Base-by-base conservation (phyloP, 2,797 vertebrate genomes). In the Ceryle rudis region DNA sequence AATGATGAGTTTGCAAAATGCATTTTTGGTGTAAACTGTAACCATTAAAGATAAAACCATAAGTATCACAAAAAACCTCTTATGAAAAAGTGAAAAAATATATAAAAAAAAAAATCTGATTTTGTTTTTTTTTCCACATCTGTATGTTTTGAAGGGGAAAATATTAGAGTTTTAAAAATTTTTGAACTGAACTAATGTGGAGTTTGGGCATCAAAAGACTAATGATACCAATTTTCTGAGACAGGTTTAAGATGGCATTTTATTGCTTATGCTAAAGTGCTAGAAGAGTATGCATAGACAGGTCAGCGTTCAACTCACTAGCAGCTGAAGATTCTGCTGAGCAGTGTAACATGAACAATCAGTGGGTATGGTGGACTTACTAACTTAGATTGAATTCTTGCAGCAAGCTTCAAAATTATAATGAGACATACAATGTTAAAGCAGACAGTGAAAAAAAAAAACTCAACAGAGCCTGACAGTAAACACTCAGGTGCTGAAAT, bases 251-350 rank as follows among this genome's bases (percentile, higher is more conserved):
- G 75, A 79, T 23, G 26, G 66, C 61, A 46, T 93, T 72, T 95
- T 96, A 98, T 91, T 97, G 89, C 94, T 97, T 55, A 82, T 81
- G 41, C 41, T 71, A 47, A 97, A 90, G 41, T 82, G 41, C 41
- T 71, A 47, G 87, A 69, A 57, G 17, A 72, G 5, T 89, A 79
- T 92, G 93, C 91, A 96, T 82, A 97, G 95, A 89, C 54, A 75
- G 22, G 78, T 74, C 81, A 89, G 64, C 11, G 1, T 61, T 49
- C 41, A 79, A 72, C 67, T 85, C 81, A 84, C 64, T 42, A 61
- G 77, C 80, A 94, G 81, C 31, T 91, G 46, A 33, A 70, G 64
- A 25, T 57, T 80, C 25, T 61, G 69, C 21, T 84, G 64, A 55
- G 80, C 61, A 62, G 75, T 73, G 41, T 61, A 66, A 73, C 60